Evolutionary conservation across 2,797 vertebrate genomes (phyloP).

Genomic region (Trichosurus vulpecula): DNA sequence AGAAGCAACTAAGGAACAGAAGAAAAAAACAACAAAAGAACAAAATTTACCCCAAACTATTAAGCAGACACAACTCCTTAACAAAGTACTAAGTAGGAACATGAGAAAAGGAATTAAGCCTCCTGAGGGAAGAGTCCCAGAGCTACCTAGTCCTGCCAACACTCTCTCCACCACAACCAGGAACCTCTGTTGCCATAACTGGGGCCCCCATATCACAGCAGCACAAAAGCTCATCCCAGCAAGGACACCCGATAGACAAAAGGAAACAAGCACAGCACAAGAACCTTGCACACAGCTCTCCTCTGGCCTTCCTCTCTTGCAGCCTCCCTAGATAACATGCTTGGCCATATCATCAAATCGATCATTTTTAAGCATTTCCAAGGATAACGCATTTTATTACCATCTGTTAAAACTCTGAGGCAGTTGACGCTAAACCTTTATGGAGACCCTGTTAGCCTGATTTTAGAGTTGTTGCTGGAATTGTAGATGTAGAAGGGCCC

Average conservation of each 20-base stretch:
- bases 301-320: background rate
- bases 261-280: background rate
- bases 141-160: background rate
- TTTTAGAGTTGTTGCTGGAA: background rate
- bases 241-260: background rate
- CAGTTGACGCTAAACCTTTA: background rate
- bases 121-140: background rate
- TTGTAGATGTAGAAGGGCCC: background rate
- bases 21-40: background rate
- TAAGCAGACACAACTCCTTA: background rate
- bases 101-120: background rate
- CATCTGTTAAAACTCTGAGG: background rate
- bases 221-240: background rate
- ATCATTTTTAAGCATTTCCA: background rate
- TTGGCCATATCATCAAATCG: background rate
- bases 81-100: fast-evolving
- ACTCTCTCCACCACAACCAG: background rate
- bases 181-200: background rate
- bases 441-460: background rate
- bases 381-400: background rate
- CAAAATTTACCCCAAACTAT: background rate
- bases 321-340: background rate
- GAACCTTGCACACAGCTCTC: background rate
- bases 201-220: background rate
- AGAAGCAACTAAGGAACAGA: background rate